Conservation (phyloP, 2,113 vertebrate genomes). For the Python bivittatus region DNA sequence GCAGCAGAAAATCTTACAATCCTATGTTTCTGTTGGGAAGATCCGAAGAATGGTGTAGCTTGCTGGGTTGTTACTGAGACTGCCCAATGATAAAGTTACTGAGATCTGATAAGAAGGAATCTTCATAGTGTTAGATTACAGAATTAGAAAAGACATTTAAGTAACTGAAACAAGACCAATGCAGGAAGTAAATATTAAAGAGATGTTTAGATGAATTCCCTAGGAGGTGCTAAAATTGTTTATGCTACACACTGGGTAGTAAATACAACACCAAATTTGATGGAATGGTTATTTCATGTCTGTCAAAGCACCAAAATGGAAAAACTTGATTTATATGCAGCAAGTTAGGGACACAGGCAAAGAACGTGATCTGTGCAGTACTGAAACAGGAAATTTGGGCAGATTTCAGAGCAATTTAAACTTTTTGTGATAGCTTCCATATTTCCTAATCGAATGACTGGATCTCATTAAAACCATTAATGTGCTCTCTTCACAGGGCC, state of each 20-base stretch:
- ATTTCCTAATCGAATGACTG: background rate
- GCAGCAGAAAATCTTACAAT: background rate
- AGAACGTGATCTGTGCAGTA: background rate
- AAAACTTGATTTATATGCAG: background rate
- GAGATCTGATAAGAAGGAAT: background rate
- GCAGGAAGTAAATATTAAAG: conserved; percentile 7
- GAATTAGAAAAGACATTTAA: background rate
- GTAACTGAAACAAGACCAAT: background rate
- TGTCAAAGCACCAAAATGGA: background rate
- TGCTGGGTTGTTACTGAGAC: background rate
- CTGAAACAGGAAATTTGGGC: background rate
- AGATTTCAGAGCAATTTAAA: background rate
- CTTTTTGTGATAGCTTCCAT: background rate
- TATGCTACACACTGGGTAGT: background rate
- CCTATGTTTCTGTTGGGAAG: background rate
- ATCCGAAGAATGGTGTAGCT: background rate
- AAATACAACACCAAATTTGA: conserved; percentile 6
- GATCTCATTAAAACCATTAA: background rate
- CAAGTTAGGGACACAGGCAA: background rate
- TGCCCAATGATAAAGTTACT: background rate
- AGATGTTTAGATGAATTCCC: background rate
- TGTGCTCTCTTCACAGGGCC: background rate
- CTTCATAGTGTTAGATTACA: background rate
- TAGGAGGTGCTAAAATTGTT: conserved; percentile 4
- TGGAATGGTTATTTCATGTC: conserved; percentile 5